A percentile compares a stretch with the other conserved stretches of the same genome.
Conservation (phyloP, 2,888 invertebrate genomes). For the Leucophenga maculata region DNA sequence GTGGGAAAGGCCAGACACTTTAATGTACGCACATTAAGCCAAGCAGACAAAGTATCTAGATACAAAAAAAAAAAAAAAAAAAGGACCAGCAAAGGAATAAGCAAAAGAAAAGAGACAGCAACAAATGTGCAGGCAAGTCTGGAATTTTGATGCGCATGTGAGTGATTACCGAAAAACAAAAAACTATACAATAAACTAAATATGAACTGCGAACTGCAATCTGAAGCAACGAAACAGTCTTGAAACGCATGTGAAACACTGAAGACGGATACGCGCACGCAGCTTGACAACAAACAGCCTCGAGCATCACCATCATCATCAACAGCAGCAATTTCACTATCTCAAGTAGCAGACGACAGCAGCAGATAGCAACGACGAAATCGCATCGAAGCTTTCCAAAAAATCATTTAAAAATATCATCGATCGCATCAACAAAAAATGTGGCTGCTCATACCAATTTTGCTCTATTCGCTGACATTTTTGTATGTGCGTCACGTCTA, state of each 20-base stretch:
- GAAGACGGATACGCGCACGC: neutral
- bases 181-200: constrained; percentile 20
- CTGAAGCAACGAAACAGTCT: constrained; percentile 6
- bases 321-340: neutral
- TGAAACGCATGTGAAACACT: constrained; percentile 19
- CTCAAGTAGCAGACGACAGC: constrained; percentile 33
- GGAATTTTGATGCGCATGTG: constrained; percentile 1
- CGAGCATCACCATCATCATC: constrained; percentile 18
- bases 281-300: constrained; percentile 36
- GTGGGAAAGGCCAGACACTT: neutral
- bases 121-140: neutral
- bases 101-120: neutral
- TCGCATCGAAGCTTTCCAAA: neutral
- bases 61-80: neutral
- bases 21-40: neutral
- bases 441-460: constrained; percentile 66
- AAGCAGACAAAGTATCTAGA: neutral
- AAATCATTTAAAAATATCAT: neutral
- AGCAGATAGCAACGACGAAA: neutral
- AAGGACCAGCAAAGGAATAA: neutral
- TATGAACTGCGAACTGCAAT: constrained; percentile 24
- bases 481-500: constrained; percentile 63
- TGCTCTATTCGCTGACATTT: constrained; percentile 54
- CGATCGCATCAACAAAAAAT: constrained; percentile 45
- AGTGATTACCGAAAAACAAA: constrained; percentile 23